Evolutionary conservation across 2,797 vertebrate genomes (phyloP), one percentile per base, ranked within the genome.

Genomic region (Hyperoplus immaculatus): DNA sequence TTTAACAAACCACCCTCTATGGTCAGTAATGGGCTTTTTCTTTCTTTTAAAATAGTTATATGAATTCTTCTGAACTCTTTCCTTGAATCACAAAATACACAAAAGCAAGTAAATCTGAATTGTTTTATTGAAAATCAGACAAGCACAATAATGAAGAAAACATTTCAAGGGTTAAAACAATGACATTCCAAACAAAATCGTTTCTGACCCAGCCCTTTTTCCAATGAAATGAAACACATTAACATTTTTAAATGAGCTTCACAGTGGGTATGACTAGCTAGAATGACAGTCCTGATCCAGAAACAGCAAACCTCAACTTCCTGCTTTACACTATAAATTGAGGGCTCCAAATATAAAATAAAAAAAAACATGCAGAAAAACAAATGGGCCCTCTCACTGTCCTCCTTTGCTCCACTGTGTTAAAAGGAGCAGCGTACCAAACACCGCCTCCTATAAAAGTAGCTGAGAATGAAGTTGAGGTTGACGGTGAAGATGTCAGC

Each of bases 41-140:
- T 45, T 45, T 45, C 10, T 7, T 45, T 45, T 3, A 10, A 46
- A 50, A 41, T 53, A 2, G 6, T 15, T 1, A 38, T 10, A 67
- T 7, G 13, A 76, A 21, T 13, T 53, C 8, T 21, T 29, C n/a
- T 46, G 14, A 5, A 42, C 10, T 38, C 41, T 38, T 64, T 4
- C 4, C 16, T 16, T 21, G 9, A 12, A 68, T 59, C 14, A 69
- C n/a, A 18, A 65, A 70, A 62, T 49, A 68, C 4, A 60, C 67
- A 72, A 56, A 49, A 59, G 1, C 4, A 63, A n/a, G 8, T 83
- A 21, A 82, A 85, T 75, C 75, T 83, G n/a, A 83, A 75, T 42
- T 21, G 36, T 61, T 92, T 94, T 90, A 91, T 92, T 92, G 79
- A 87, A 89, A 92, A 89, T 86, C 15, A 70, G 13, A 76, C 72